These are phyloP conservation scores for Lithosia quadra DNA, from an alignment of 2,888 invertebrate genomes.

Conservation along the genomic window DNA sequence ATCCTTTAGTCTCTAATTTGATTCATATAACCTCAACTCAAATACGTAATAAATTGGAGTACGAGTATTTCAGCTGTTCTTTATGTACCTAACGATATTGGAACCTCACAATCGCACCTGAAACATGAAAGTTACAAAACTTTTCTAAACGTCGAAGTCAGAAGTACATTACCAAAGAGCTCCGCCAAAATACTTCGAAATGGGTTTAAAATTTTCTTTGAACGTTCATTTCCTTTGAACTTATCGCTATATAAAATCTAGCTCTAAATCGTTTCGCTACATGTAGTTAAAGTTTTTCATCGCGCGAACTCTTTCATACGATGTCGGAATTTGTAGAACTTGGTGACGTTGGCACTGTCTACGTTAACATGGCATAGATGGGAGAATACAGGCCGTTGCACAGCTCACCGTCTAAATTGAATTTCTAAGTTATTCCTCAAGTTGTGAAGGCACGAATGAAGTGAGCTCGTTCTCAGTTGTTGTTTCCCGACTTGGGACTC, in stretches of 20 bases:
- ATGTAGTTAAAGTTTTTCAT: constrained; percentile 49
- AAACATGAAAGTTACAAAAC: background rate
- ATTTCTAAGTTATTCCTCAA: constrained; percentile 82
- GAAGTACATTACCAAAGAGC: constrained; percentile 14
- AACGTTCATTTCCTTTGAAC: constrained; percentile 36
- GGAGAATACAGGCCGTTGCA: constrained; percentile 60
- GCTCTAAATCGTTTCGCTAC: constrained; percentile 28
- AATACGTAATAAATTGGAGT: background rate
- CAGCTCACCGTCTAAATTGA: constrained; percentile 76
- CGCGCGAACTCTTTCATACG: constrained; percentile 47
- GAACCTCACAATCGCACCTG: background rate
- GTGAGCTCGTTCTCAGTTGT: constrained; percentile 76
- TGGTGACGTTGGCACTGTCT: constrained; percentile 63
- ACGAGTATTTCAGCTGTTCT: background rate
- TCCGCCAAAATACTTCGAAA: constrained; percentile 21
- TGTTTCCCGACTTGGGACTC: constrained; percentile 65
- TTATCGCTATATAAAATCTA: constrained; percentile 20
- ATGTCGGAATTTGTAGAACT: constrained; percentile 46
- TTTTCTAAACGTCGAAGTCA: constrained; percentile 11
- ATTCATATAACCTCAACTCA: background rate
- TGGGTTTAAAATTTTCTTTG: constrained; percentile 40
- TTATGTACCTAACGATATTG: background rate
- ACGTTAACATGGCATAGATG: constrained; percentile 60
- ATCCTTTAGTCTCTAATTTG: too few species aligned
- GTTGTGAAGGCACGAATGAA: constrained; percentile 77